Conservation (phyloP, 1,140 invertebrate genomes). For the Brachionus rubens region DNA sequence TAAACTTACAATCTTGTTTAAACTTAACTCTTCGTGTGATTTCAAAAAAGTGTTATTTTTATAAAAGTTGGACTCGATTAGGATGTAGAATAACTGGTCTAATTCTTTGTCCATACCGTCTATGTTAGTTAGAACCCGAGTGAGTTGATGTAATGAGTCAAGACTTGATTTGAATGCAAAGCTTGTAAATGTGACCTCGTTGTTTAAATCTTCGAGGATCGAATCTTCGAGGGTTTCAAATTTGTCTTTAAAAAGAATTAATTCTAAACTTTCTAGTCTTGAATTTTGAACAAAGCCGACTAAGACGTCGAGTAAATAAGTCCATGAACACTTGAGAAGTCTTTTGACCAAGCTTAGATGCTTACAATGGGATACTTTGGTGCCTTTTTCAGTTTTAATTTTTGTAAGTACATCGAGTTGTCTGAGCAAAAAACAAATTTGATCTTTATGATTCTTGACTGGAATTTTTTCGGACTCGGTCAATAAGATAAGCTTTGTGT, state of each 20-base stretch:
- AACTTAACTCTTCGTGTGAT: neutral
- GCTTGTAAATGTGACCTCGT: neutral
- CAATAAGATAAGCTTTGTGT: neutral
- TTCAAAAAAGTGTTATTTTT: neutral
- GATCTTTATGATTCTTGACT: no score
- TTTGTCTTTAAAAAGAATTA: neutral
- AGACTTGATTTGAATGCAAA: constrained; percentile 40
- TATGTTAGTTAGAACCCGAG: neutral
- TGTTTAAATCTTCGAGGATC: neutral
- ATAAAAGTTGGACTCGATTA: constrained; percentile 32
- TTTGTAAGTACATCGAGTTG: neutral
- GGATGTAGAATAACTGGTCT: constrained; percentile 7
- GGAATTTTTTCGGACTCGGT: no score
- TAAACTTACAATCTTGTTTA: constrained; percentile 28
- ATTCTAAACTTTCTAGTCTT: constrained; percentile 1
- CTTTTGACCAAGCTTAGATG: neutral
- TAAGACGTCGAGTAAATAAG: constrained; percentile 29
- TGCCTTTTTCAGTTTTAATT: neutral
- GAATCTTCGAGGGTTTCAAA: neutral
- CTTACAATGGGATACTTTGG: neutral
- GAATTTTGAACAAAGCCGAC: neutral
- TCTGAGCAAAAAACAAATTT: neutral
- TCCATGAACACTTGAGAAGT: constrained; percentile 19
- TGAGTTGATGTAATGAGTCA: constrained; percentile 9
- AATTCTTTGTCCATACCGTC: constrained; percentile 22